Evolutionary conservation across 2,797 vertebrate species (phyloP), one percentile per base, ranked within the genome.

Genomic region (Sciaenops ocellatus): DNA sequence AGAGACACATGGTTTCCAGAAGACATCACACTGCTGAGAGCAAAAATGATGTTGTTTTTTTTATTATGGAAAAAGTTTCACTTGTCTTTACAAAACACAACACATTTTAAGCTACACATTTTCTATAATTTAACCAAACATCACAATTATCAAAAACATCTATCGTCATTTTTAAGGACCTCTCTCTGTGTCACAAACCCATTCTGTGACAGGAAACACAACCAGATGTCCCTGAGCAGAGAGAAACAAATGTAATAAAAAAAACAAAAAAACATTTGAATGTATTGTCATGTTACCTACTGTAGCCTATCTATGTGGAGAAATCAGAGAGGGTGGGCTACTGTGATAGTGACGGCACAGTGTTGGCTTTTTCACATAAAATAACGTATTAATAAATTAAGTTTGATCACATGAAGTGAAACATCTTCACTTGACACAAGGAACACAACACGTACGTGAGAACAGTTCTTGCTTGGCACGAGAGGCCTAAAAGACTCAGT

Each of bases 111-210:
- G 93, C 96, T 97, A 97, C 95, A 97, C 95, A 93, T 95, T 89
- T 94, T 90, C 95, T 90, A 97, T 97, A 96, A 97, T 96, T 98
- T 97, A 97, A 97, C 96, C 95, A 96, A 97, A 97, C 92, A 94
- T 94, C 93, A 95, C 93, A 94, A 90, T 86, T 90, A 86, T 96
- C 90, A 91, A 96, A 97, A 96, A 96, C 66, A 74, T 22, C 59
- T 55, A 76, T 83, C 81, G 91, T 95, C 93, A 93, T 71, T 96
- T 97, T 95, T 95, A 96, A 94, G 95, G 96, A 96, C 95, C 93
- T 95, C 96, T 95, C 95, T 95, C 95, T 95, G 95, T 96, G 96
- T 96, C 97, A 92, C 94, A 94, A 90, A 96, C 93, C 91, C 94
- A 92, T 93, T 94, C 78, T 96, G 96, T 94, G 73, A 95, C 94